Conservation (phyloP, 2,888 invertebrate species). For the Amblyjoppa proteus region DNA sequence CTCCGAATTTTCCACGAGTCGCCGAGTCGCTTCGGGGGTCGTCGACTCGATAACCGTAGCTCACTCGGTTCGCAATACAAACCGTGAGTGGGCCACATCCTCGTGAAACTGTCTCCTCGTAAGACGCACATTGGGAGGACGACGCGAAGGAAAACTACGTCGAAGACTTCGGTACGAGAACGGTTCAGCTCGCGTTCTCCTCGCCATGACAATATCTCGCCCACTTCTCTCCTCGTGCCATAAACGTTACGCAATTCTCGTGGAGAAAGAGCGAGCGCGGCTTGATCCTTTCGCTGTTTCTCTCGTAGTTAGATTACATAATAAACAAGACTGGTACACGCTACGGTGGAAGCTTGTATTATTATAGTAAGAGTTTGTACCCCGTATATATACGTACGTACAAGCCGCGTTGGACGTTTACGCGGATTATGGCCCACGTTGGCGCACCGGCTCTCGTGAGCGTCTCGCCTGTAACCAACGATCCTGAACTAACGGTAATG, state of each 20-base stretch:
- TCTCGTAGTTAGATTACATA: not conserved
- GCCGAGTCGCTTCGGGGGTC: not conserved
- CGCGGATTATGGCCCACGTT: constrained; percentile 60
- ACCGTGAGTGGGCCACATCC: not conserved
- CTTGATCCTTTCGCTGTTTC: constrained; percentile 22
- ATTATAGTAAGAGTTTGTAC: constrained; percentile 2
- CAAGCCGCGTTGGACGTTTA: constrained; percentile 56
- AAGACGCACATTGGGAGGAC: not conserved
- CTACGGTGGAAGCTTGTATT: constrained; percentile 11
- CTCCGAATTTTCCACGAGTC: not conserved
- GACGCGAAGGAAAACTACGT: constrained; percentile 7
- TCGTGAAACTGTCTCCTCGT: not conserved
- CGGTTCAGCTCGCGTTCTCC: not conserved
- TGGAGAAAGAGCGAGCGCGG: not conserved
- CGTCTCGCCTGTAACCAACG: constrained; percentile 58
- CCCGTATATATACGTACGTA: not conserved
- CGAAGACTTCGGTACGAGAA: not conserved
- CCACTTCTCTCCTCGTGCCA: not conserved
- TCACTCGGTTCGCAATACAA: not conserved
- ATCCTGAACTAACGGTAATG: constrained; percentile 68
- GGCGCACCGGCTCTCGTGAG: constrained; percentile 48
- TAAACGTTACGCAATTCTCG: constrained; percentile 8
- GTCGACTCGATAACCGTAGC: not conserved
- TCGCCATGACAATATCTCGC: not conserved
- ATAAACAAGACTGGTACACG: constrained; percentile 3